Conservation (phyloP, 92 coral and sea anemone species). For the Siderastrea siderea region DNA sequence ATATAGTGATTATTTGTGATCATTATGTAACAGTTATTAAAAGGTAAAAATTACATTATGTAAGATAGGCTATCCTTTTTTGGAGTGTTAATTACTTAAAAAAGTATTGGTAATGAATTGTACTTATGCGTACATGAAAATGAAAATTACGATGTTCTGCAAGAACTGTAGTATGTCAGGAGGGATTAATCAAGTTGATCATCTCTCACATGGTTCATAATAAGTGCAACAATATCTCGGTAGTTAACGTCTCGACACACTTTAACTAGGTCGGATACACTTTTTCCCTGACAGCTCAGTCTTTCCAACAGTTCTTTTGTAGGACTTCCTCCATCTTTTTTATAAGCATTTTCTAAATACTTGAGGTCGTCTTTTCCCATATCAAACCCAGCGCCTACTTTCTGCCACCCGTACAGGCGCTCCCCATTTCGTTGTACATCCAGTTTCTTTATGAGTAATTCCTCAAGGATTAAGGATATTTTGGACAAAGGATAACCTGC, state of each 20-base stretch:
- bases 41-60: too few species aligned
- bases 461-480: background rate
- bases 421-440: slow-evolving; percentile 2
- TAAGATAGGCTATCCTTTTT: too few species aligned
- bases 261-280: slow-evolving; percentile 1
- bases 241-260: background rate
- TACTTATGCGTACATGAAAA: too few species aligned
- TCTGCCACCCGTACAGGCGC: slow-evolving; percentile 28
- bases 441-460: background rate
- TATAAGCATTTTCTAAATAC: background rate
- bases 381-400: background rate
- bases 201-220: background rate
- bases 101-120: too few species aligned
- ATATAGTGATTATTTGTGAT: too few species aligned
- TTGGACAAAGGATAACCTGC: slow-evolving; percentile 4
- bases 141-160: too few species aligned
- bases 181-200: background rate
- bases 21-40: too few species aligned
- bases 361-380: background rate
- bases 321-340: slow-evolving; percentile 7
- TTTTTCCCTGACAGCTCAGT: background rate
- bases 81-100: too few species aligned
- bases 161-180: background rate
- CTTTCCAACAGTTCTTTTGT: background rate
- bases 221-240: background rate